A percentile compares a stretch with the other conserved stretches of the same genome.
Evolutionary conservation across 2,113 vertebrate species (phyloP).

Genomic region (Albula glossodonta): DNA sequence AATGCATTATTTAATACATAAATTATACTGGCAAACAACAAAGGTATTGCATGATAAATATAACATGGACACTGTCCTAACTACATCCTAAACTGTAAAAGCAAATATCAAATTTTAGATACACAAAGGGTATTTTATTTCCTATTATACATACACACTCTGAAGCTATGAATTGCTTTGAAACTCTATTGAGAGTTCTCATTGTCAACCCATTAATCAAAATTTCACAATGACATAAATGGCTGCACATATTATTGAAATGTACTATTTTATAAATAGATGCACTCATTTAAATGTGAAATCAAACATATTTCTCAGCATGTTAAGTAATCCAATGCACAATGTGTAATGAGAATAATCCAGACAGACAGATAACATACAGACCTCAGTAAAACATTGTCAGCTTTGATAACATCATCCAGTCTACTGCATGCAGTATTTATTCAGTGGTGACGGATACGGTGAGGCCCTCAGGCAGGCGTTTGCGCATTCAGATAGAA

Average conservation of each 20-base stretch:
- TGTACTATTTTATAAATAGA: neutral
- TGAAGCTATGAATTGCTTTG: no score
- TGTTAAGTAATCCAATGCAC: slow-evolving; percentile 6
- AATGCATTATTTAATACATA: no score
- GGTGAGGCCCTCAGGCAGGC: slow-evolving; percentile 28
- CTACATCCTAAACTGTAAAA: no score
- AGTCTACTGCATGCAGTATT: slow-evolving; percentile 41
- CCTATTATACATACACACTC: no score
- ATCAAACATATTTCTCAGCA: slow-evolving; percentile 9
- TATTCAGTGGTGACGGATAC: slow-evolving; percentile 49
- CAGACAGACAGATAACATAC: slow-evolving; percentile 53
- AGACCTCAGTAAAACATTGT: slow-evolving; percentile 48
- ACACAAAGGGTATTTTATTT: no score
- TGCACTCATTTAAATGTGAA: neutral
- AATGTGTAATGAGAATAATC: slow-evolving; percentile 46
- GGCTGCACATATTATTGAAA: no score
- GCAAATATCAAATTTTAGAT: no score
- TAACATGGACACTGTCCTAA: no score
- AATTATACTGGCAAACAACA: no score
- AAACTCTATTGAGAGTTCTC: no score
- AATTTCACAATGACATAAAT: neutral
- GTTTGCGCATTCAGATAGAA: slow-evolving; percentile 21
- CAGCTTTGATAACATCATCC: slow-evolving; percentile 57
- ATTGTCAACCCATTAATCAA: neutral
- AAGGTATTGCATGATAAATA: no score